phyloP scores from a whole-genome alignment of 2,113 vertebrate species.

The Engystomops pustulosus region DNA sequence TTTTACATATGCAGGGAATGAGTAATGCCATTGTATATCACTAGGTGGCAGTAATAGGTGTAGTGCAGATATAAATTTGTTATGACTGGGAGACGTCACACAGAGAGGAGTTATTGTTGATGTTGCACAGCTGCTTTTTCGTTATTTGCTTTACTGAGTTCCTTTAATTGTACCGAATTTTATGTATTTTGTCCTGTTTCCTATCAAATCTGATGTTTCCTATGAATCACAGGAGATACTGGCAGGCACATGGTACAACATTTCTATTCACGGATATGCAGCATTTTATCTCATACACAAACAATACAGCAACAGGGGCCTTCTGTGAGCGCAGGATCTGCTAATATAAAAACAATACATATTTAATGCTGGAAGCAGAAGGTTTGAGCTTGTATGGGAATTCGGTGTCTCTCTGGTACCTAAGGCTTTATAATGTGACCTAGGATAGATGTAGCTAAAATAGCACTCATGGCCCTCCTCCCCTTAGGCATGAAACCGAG shows the following conservation, averaged over 20 bases:
- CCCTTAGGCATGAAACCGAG: too few species aligned
- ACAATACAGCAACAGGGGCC: too few species aligned
- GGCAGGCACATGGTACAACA: not conserved
- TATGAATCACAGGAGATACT: constrained; percentile 9
- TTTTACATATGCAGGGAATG: too few species aligned
- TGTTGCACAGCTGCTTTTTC: constrained; percentile 9
- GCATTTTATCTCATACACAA: not conserved
- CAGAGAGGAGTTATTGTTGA: not conserved
- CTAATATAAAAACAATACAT: too few species aligned
- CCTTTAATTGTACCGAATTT: constrained; percentile 32
- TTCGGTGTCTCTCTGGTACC: too few species aligned
- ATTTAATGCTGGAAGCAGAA: too few species aligned
- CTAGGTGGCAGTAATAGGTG: not conserved
- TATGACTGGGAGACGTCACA: not conserved
- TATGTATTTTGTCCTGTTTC: constrained; percentile 14
- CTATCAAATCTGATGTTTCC: constrained; percentile 22
- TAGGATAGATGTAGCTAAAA: too few species aligned
- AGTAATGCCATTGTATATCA: not conserved
- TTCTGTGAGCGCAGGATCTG: too few species aligned
- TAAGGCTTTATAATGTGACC: too few species aligned
- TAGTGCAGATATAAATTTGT: not conserved
- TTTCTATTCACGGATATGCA: constrained; percentile 6
- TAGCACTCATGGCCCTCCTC: too few species aligned
- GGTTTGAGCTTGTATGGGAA: too few species aligned
- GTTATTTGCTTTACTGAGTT: constrained; percentile 2